These are phyloP conservation scores for Apogon hyalosoma DNA, from an alignment of 2,797 vertebrate species.

Conservation along the genomic window DNA sequence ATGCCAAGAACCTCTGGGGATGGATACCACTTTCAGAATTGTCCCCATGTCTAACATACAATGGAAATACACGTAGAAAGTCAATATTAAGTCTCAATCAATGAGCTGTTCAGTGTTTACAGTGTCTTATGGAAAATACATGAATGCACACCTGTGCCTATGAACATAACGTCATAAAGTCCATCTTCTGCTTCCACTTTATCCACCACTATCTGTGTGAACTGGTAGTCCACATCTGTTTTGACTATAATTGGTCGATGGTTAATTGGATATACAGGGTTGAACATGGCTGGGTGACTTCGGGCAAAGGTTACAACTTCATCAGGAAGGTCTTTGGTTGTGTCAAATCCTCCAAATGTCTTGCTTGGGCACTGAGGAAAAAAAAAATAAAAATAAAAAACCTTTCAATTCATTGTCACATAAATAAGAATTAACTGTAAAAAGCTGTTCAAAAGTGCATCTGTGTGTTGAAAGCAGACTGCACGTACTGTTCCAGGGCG, in stretches of 20 bases:
- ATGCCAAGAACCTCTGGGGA: conserved; percentile 97
- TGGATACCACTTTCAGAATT: conserved; percentile 96
- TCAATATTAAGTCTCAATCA: not conserved
- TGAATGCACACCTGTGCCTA: conserved; percentile 91
- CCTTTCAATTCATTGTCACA: not conserved
- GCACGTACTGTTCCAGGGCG: conserved; percentile 95
- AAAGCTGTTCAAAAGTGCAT: not conserved
- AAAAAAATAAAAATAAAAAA: not conserved
- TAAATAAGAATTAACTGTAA: not conserved
- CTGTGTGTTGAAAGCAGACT: not conserved
- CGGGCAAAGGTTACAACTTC: conserved; percentile 97
- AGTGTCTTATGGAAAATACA: not conserved
- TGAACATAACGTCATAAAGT: conserved; percentile 98
- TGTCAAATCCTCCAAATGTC: conserved; percentile 98
- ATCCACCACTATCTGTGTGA: conserved; percentile 97
- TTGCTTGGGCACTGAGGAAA: conserved; percentile 93
- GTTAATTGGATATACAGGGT: conserved; percentile 93
- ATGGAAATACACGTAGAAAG: conserved; percentile 5
- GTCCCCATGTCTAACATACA: conserved; percentile 90
- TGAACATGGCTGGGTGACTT: conserved; percentile 98
- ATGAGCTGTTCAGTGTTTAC: not conserved
- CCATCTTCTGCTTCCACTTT: conserved; percentile 97
- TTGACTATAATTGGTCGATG: conserved; percentile 95
- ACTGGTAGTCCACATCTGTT: conserved; percentile 97
- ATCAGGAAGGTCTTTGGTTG: conserved; percentile 97